These are phyloP conservation scores for Ptilodon capucinus DNA, from an alignment of 2,888 invertebrate species.

Conservation along the genomic window DNA sequence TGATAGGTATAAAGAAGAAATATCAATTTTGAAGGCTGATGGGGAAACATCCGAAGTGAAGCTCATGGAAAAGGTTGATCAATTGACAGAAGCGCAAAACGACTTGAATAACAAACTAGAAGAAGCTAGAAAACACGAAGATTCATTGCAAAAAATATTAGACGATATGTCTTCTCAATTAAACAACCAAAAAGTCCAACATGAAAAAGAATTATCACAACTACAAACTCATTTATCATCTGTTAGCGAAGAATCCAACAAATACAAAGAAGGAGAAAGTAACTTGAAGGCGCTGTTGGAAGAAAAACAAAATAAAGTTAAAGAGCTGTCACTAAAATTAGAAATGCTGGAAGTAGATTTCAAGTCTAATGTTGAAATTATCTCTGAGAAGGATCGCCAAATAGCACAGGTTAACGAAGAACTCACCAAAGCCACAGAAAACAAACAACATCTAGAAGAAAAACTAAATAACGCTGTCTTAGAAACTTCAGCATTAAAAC, in stretches of 20 bases:
- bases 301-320: conserved; percentile 66
- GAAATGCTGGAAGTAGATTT: conserved; percentile 75
- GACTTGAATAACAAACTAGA: conserved; percentile 75
- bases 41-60: conserved; percentile 72
- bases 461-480: conserved; percentile 61
- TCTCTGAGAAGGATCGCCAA: conserved; percentile 77
- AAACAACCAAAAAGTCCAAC: conserved; percentile 63
- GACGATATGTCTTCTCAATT: conserved; percentile 72
- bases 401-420: conserved; percentile 63
- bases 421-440: conserved; percentile 61
- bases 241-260: conserved; percentile 54
- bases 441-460: conserved; percentile 75
- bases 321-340: conserved; percentile 67
- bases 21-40: conserved; percentile 69
- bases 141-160: conserved; percentile 72
- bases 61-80: conserved; percentile 76
- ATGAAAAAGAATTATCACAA: conserved; percentile 64
- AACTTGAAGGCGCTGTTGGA: conserved; percentile 49
- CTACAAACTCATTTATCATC: conserved; percentile 52
- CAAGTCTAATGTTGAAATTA: conserved; percentile 69
- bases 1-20: conserved; percentile 72
- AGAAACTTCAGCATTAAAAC: conserved; percentile 63
- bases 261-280: conserved; percentile 53
- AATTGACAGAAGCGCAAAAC: conserved; percentile 73
- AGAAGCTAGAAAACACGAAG: conserved; percentile 75